These are phyloP conservation scores for Zhuqinia jingwanae DNA, from an alignment of 2,888 invertebrate species.

Conservation along the genomic window DNA sequence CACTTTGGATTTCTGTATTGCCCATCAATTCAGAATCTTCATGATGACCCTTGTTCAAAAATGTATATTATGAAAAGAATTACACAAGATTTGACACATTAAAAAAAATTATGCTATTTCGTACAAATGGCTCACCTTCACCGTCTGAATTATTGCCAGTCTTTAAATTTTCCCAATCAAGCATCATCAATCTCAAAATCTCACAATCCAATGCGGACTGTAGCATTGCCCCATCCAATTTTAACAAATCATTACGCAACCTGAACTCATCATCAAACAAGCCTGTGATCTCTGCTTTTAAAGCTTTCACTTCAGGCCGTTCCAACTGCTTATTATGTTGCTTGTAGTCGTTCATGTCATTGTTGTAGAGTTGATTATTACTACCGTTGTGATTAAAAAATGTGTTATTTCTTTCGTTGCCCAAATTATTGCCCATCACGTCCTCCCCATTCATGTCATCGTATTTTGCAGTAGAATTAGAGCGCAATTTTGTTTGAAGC, in stretches of 20 bases:
- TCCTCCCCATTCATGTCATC: neutral
- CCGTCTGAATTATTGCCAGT: conserved; percentile 86
- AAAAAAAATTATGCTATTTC: neutral
- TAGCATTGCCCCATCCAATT: conserved; percentile 93
- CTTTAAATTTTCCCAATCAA: conserved; percentile 85
- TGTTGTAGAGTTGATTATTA: conserved; percentile 28
- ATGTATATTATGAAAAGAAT: neutral
- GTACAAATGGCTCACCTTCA: conserved; percentile 82
- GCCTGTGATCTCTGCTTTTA: conserved; percentile 92
- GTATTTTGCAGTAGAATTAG: conserved; percentile 18
- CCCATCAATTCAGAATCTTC: conserved; percentile 74
- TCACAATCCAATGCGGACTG: conserved; percentile 94
- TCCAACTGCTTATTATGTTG: conserved; percentile 59
- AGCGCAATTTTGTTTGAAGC: conserved; percentile 75
- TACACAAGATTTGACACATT: neutral
- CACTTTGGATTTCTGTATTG: conserved; percentile 76
- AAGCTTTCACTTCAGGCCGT: conserved; percentile 80
- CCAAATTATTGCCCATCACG: neutral
- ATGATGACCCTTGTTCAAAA: conserved; percentile 33
- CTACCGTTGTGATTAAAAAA: too few relatives aligned
- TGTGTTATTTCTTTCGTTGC: neutral
- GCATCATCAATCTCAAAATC: conserved; percentile 92
- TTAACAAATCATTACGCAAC: conserved; percentile 88
- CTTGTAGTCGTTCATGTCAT: conserved; percentile 23
- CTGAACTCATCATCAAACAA: conserved; percentile 97